Percentiles rank a stretch among this genome's conserved stretches.
phyloP scores from a whole-genome alignment of 2,888 invertebrate genomes.

The Geophilus truncorum region DNA sequence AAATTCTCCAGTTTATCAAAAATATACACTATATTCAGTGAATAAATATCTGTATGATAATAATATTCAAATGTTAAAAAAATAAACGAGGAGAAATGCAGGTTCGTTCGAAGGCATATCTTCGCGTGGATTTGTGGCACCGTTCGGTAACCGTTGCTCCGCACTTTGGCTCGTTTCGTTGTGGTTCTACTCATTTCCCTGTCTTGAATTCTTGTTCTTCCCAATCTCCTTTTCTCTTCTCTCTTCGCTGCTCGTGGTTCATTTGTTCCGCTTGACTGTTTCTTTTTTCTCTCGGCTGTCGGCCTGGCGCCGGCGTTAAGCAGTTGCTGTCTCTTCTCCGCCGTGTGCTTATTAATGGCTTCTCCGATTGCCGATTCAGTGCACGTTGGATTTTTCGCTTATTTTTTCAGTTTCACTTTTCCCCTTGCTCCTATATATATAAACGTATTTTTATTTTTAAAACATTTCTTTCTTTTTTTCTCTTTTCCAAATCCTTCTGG shows the following conservation, averaged over 20 bases:
- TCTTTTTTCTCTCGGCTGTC: constrained; percentile 25
- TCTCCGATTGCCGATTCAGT: constrained; percentile 21
- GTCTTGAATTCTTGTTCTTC: constrained; percentile 22
- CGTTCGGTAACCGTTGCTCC: background rate
- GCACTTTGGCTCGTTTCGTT: background rate
- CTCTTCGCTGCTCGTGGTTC: constrained; percentile 3
- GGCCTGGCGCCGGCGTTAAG: constrained; percentile 25
- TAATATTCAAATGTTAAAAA: too few relatives aligned
- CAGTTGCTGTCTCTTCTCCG: constrained; percentile 22
- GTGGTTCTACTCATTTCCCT: constrained; percentile 19
- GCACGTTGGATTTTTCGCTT: background rate
- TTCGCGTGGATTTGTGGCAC: background rate
- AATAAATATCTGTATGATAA: too few relatives aligned
- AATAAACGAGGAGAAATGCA: too few relatives aligned
- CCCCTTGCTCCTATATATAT: background rate
- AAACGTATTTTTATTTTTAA: background rate
- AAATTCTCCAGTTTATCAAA: too few relatives aligned
- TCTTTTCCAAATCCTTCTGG: background rate
- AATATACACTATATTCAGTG: too few relatives aligned
- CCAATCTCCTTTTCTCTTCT: constrained; percentile 8
- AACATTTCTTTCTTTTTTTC: background rate
- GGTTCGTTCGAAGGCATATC: too few relatives aligned
- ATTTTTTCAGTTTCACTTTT: background rate
- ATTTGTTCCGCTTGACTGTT: constrained; percentile 22
- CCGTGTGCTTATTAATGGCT: constrained; percentile 27